These are phyloP conservation scores for Scaptomyza pallida DNA, from an alignment of 1,140 invertebrate species.

Conservation along the genomic window DNA sequence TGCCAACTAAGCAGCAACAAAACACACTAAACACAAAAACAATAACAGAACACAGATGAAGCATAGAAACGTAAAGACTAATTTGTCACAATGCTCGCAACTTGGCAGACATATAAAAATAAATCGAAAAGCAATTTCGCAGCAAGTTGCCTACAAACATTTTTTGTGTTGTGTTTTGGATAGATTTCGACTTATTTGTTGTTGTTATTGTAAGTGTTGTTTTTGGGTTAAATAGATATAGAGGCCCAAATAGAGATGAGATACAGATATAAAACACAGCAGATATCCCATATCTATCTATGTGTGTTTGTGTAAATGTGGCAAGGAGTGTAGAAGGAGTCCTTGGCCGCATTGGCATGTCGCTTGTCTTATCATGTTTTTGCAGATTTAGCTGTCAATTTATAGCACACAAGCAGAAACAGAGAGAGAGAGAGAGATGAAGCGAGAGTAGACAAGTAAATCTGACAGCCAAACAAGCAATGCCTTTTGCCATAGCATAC, in stretches of 20 bases:
- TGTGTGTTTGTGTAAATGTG: neutral
- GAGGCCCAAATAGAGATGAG: constrained; percentile 51
- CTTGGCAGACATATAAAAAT: constrained; percentile 75
- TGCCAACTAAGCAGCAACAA: constrained; percentile 51
- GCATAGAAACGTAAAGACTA: constrained; percentile 61
- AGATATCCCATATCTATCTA: constrained; percentile 25
- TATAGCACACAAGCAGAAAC: constrained; percentile 55
- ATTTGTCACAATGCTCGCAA: constrained; percentile 78
- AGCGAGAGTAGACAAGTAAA: constrained; percentile 68
- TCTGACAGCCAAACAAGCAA: constrained; percentile 77
- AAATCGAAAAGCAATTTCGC: constrained; percentile 82
- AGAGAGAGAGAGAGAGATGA: constrained; percentile 22
- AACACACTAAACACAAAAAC: constrained; percentile 15
- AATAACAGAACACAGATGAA: constrained; percentile 18
- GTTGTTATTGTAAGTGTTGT: constrained; percentile 40
- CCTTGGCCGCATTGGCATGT: constrained; percentile 78
- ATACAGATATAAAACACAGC: constrained; percentile 52
- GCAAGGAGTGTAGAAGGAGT: constrained; percentile 31
- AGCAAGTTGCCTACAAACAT: constrained; percentile 67
- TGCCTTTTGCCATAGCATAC: constrained; percentile 45
- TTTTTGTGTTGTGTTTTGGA: constrained; percentile 42
- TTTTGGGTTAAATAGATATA: constrained; percentile 70
- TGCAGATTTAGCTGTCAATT: constrained; percentile 82
- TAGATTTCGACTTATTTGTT: constrained; percentile 23
- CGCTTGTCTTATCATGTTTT: constrained; percentile 82